Evolutionary conservation across 1,140 invertebrate genomes (phyloP), one percentile per base, ranked within the genome.

Genomic region (Drosophila suzukii): DNA sequence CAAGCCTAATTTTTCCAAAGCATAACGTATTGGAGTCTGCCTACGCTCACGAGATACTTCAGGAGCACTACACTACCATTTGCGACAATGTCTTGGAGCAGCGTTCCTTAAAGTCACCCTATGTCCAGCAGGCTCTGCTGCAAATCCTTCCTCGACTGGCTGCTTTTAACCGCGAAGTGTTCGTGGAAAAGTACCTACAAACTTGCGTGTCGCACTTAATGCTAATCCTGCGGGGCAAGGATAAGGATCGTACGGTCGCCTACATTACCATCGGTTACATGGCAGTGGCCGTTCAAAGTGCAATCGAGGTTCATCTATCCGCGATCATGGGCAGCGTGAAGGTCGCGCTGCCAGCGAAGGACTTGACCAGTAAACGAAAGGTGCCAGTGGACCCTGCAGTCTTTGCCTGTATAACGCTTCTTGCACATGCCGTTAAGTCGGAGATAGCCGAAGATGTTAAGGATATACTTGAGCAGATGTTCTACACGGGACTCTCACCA

Each of bases 371-470:
- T 34, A 97, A 96, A 81, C 96, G 96, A 75, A 94, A 96, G 58
- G 92, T 94, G 11, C 93, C 93, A 49, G 94, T 98, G 15, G 98
- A 99, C 82, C 96, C 98, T 0, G 95, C 97, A 0, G 96, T 99
- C 30, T 99, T 99, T 93, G 96, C 97, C 12, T 99, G 98, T 90
- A 96, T 99, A n/a, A 98, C 98, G 36, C 94, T 99, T 62, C 91
- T 99, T 1, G 97, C 97, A 0, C 95, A 97, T 91, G 97, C 98
- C 10, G 95, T 98, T 0, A 96, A 96, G 70, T 94, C 95, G 39
- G 93, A 94, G 11, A 96, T 97, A 73, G 94, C 94, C 4, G 92
- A 93, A 54, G 97, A 99, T 85, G 95, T 99, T 0, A 94, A 94
- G 59, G 97, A 98, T 49, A 93, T 99, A 11, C 92, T 99, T 11